Conservation (phyloP, 2,888 invertebrate species). For the Agriopis aurantiaria region DNA sequence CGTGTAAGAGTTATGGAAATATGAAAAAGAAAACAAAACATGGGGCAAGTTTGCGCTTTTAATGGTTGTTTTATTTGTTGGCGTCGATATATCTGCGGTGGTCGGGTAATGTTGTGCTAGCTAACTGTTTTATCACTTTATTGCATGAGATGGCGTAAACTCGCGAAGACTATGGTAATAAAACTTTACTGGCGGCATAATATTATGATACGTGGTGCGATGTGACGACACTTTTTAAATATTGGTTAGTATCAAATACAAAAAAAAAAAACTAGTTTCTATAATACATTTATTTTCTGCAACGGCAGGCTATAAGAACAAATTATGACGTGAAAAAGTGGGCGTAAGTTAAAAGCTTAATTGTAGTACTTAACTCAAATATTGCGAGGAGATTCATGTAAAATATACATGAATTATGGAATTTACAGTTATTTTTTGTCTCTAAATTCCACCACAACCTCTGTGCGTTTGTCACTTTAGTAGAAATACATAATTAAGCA, state of each 20-base stretch:
- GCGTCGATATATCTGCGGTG: slow-evolving; percentile 77
- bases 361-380: too few relatives aligned
- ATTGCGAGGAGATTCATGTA: too few relatives aligned
- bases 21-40: slow-evolving; percentile 77
- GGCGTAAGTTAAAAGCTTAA: too few relatives aligned
- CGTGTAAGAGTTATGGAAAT: slow-evolving; percentile 59
- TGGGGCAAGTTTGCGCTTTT: slow-evolving; percentile 75
- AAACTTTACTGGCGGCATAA: slow-evolving; percentile 69
- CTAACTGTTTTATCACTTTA: slow-evolving; percentile 86
- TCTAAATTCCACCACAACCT: too few relatives aligned
- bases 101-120: slow-evolving; percentile 73
- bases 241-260: background rate
- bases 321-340: too few relatives aligned
- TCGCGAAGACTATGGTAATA: slow-evolving; percentile 73
- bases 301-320: too few relatives aligned
- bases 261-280: too few relatives aligned
- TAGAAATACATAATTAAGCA: too few relatives aligned
- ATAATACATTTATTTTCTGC: too few relatives aligned
- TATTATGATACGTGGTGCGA: slow-evolving; percentile 39
- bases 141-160: slow-evolving; percentile 83
- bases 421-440: too few relatives aligned
- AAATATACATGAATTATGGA: too few relatives aligned
- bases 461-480: too few relatives aligned
- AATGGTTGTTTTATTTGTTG: slow-evolving; percentile 82
- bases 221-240: slow-evolving; percentile 28